Percentiles rank a stretch among this genome's conserved stretches.
phyloP scores from a whole-genome alignment of 1,140 invertebrate species.

The Tetramorium parvispinum region DNA sequence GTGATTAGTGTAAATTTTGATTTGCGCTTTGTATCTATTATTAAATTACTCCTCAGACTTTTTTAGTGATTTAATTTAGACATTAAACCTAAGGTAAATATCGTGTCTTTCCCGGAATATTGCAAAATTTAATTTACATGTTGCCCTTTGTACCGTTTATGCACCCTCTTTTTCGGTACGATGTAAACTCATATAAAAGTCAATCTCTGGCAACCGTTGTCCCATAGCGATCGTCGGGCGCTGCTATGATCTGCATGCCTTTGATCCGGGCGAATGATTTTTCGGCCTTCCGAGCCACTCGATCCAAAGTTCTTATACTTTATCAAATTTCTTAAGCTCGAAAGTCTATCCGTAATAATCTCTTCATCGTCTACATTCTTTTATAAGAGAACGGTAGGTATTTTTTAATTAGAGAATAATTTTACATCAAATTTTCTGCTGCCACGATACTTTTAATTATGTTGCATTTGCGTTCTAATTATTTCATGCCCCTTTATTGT shows the following conservation, averaged over 20 bases:
- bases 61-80: neutral
- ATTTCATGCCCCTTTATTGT: neutral
- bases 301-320: neutral
- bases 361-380: neutral
- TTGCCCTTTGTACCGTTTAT: constrained; percentile 37
- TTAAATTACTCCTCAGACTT: neutral
- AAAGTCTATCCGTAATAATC: neutral
- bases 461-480: neutral
- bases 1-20: neutral
- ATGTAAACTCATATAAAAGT: constrained; percentile 60
- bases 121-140: constrained; percentile 42
- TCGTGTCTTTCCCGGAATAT: neutral
- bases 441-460: neutral
- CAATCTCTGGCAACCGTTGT: constrained; percentile 29
- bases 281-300: neutral
- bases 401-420: neutral
- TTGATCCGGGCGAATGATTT: constrained; percentile 38
- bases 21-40: neutral
- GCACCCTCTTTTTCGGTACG: neutral
- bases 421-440: neutral
- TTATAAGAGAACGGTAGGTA: neutral
- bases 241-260: constrained; percentile 25
- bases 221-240: constrained; percentile 27
- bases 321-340: neutral
- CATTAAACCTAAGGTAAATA: neutral